Evolutionary conservation across 2,888 invertebrate species (phyloP).

Genomic region (Amblyjoppa fuscipennis): DNA sequence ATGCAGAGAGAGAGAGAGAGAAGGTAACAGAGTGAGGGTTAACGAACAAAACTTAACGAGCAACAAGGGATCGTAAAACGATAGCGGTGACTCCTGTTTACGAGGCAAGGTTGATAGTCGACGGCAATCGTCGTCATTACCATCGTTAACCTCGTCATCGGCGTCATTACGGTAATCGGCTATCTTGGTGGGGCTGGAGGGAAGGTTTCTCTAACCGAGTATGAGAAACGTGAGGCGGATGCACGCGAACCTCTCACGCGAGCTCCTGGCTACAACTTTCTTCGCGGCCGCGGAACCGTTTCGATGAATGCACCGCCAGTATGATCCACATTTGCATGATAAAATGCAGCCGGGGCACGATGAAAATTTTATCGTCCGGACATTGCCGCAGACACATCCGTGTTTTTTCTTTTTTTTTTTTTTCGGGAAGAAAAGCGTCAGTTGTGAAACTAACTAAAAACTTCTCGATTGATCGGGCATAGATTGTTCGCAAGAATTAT

Average conservation of each 20-base stretch:
- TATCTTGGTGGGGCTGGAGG: constrained; percentile 25
- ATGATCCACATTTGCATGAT: constrained; percentile 5
- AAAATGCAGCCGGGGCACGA: constrained; percentile 3
- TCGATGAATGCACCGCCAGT: constrained; percentile 14
- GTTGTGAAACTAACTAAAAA: background rate
- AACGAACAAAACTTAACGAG: constrained; percentile 50
- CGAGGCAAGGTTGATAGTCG: constrained; percentile 52
- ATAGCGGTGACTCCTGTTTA: constrained; percentile 43
- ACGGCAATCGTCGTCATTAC: constrained; percentile 57
- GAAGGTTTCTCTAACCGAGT: background rate
- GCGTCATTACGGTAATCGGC: constrained; percentile 68
- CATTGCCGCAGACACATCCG: background rate
- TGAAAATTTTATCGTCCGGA: background rate
- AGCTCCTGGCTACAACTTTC: constrained; percentile 32
- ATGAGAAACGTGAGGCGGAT: constrained; percentile 26
- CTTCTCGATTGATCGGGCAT: background rate
- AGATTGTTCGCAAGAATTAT: background rate
- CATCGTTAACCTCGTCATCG: constrained; percentile 69
- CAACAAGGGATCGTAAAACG: constrained; percentile 49
- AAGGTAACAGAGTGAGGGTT: constrained; percentile 1
- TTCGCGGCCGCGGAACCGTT: constrained; percentile 14
- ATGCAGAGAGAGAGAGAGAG: background rate
- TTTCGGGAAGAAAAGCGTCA: too few relatives aligned
- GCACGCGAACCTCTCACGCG: constrained; percentile 64
- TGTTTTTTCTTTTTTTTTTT: background rate